A percentile compares a stretch with the other conserved stretches of the same genome.
Conservation (phyloP, 2,113 vertebrate genomes). For the Okapia johnstoni region DNA sequence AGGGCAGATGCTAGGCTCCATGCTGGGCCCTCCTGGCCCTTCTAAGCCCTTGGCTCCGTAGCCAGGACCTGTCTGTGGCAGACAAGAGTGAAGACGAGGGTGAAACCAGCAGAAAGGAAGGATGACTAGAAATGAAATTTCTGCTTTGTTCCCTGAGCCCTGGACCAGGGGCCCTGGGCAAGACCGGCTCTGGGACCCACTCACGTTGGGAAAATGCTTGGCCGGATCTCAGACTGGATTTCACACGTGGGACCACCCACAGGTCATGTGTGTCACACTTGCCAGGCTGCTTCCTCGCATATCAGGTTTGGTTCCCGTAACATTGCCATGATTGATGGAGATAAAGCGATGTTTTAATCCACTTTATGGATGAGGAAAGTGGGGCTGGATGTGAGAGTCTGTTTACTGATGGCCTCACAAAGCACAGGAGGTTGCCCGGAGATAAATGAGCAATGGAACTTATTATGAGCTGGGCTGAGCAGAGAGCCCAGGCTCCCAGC, state of each 20-base stretch:
- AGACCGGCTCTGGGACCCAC: not conserved
- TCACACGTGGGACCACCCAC: not conserved
- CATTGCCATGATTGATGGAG: not conserved
- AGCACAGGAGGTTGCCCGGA: not conserved
- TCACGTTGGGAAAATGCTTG: not conserved
- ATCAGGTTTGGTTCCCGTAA: not conserved
- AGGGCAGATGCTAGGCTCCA: not conserved
- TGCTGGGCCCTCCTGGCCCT: not conserved
- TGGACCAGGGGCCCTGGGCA: not conserved
- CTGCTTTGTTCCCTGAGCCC: not conserved
- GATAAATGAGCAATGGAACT: not conserved
- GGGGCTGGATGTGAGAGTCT: not conserved
- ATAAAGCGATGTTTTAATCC: not conserved
- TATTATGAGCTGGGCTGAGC: not conserved
- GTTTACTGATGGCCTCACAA: not conserved
- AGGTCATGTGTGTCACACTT: fast-evolving
- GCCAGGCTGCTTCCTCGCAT: not conserved
- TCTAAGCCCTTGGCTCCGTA: not conserved
- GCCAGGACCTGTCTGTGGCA: not conserved
- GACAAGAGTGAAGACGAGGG: not conserved
- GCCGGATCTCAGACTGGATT: not conserved
- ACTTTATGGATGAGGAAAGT: constrained; percentile 5
- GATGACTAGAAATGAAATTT: not conserved
- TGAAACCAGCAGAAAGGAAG: not conserved
- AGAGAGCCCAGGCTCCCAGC: not conserved